These are phyloP conservation scores for Carcharodon carcharias DNA, from an alignment of 2,797 vertebrate genomes.

Conservation along the genomic window DNA sequence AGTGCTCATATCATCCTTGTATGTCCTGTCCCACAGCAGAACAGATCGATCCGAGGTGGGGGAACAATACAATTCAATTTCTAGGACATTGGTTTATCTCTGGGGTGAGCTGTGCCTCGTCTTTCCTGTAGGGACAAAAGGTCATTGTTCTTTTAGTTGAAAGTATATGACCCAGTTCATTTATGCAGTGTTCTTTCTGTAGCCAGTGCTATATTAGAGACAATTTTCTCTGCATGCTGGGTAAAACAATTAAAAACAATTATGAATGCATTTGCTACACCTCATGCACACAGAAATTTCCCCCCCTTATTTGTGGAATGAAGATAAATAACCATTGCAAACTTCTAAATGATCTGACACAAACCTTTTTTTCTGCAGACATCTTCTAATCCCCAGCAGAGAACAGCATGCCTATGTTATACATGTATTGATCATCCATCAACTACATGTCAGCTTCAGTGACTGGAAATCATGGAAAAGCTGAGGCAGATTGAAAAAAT, in stretches of 20 bases:
- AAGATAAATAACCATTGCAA: neutral
- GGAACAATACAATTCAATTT: neutral
- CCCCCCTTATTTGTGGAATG: neutral
- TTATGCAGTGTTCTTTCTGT: neutral
- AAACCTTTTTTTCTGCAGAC: neutral
- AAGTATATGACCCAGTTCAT: neutral
- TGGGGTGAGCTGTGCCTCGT: neutral
- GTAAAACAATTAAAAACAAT: neutral
- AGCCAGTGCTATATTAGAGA: neutral
- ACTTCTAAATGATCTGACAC: neutral
- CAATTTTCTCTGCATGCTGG: neutral
- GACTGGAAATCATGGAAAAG: neutral
- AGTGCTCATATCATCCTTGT: neutral
- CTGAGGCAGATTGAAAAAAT: neutral
- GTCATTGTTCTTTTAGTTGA: neutral
- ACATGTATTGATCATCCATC: neutral
- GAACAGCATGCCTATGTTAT: neutral
- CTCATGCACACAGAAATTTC: neutral
- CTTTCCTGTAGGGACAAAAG: neutral
- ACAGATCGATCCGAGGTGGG: neutral
- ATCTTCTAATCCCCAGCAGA: neutral
- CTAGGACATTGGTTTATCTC: neutral
- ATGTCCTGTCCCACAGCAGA: neutral
- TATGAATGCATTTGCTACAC: neutral
- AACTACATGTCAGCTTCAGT: neutral